Evolutionary conservation across 2,113 vertebrate genomes (phyloP).

Genomic region (Lophotis ruficrista): DNA sequence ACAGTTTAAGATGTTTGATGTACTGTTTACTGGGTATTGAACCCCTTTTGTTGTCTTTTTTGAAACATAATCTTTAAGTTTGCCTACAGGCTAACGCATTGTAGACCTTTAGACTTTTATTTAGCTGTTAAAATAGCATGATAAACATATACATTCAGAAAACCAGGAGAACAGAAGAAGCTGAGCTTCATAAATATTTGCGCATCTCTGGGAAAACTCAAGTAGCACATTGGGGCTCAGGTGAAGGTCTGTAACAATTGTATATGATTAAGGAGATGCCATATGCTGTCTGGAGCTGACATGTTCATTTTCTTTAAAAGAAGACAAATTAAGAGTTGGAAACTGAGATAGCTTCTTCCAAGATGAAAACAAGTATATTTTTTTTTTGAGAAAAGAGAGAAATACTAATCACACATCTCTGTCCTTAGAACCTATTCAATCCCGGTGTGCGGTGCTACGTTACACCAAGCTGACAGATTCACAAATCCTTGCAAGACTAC

Average conservation of each 20-base stretch:
- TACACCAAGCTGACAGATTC: constrained; percentile 93
- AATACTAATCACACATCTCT: not conserved
- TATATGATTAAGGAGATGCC: not conserved
- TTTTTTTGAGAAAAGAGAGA: not conserved
- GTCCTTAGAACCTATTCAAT: constrained; percentile 91
- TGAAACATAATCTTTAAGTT: not conserved
- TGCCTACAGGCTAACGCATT: not conserved
- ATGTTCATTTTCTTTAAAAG: not conserved
- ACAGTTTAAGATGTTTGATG: not conserved
- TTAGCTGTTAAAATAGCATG: not conserved
- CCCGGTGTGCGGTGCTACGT: constrained; percentile 93
- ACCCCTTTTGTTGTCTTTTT: not conserved
- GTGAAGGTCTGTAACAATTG: not conserved
- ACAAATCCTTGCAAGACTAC: constrained; percentile 88
- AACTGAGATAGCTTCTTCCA: not conserved
- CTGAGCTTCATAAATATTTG: not conserved
- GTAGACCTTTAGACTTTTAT: not conserved
- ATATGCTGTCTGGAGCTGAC: not conserved
- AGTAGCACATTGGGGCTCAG: not conserved
- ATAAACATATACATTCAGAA: not conserved
- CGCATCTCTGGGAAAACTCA: not conserved
- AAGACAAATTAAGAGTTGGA: not conserved
- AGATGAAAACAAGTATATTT: not conserved
- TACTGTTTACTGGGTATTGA: not conserved
- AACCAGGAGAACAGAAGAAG: not conserved